Conservation (phyloP, 2,113 vertebrate genomes). For the Bucco capensis region DNA sequence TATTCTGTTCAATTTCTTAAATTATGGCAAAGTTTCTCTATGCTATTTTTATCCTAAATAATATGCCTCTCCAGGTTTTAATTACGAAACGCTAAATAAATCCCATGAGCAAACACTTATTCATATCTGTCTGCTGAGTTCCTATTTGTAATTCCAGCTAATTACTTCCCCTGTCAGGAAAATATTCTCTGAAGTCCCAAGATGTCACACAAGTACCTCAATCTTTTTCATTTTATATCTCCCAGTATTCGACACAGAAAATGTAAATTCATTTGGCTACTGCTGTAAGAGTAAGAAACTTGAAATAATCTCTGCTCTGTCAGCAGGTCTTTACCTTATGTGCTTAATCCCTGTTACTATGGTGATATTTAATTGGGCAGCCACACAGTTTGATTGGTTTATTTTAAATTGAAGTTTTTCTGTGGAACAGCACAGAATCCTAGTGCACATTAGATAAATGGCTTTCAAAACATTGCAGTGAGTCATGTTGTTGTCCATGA, state of each 20-base stretch:
- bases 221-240: background rate
- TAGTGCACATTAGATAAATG: background rate
- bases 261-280: slow-evolving; percentile 19
- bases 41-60: slow-evolving; percentile 6
- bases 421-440: background rate
- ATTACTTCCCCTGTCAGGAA: slow-evolving; percentile 64
- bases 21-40: background rate
- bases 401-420: slow-evolving; percentile 54
- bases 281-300: slow-evolving; percentile 38
- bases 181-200: slow-evolving; percentile 26
- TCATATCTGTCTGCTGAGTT: slow-evolving; percentile 29
- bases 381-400: slow-evolving; percentile 38
- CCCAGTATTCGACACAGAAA: background rate
- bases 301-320: slow-evolving; percentile 46
- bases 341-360: slow-evolving; percentile 49
- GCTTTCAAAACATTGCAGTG: slow-evolving; percentile 30
- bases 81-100: slow-evolving; percentile 35
- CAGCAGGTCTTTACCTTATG: slow-evolving; percentile 27
- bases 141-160: slow-evolving; percentile 48
- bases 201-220: background rate
- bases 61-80: slow-evolving; percentile 37
- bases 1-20: background rate
- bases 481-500: background rate
- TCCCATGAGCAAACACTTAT: background rate
- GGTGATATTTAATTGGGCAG: slow-evolving; percentile 40